Evolutionary conservation across 1,140 invertebrate species (phyloP).

Genomic region (Ptiloglossa arizonensis): DNA sequence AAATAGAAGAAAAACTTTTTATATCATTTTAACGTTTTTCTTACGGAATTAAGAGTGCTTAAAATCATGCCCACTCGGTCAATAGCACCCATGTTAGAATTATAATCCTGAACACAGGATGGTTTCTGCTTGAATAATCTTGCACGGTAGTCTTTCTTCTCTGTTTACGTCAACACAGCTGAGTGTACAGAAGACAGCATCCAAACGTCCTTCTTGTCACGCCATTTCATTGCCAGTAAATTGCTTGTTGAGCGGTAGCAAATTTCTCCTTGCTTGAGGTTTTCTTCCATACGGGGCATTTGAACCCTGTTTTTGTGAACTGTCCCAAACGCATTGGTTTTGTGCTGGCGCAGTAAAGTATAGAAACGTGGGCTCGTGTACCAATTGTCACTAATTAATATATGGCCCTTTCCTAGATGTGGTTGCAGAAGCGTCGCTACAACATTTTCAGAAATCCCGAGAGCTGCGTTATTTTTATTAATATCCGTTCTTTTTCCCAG

Average conservation of each 20-base stretch:
- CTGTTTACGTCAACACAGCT: conserved; percentile 33
- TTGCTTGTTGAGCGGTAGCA: background rate
- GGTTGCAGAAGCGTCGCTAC: background rate
- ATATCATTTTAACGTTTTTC: too few relatives aligned
- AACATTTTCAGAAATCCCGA: background rate
- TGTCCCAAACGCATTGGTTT: conserved; percentile 32
- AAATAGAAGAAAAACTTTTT: too few relatives aligned
- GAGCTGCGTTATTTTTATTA: background rate
- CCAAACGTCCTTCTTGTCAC: conserved; percentile 36
- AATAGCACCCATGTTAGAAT: conserved; percentile 21
- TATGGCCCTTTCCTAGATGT: conserved; percentile 19
- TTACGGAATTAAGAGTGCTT: conserved; percentile 1
- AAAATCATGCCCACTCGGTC: conserved; percentile 1
- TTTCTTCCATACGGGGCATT: conserved; percentile 25
- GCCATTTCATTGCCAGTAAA: conserved; percentile 22
- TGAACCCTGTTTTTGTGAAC: conserved; percentile 11
- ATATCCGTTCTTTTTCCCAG: background rate
- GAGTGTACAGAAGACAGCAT: too few relatives aligned
- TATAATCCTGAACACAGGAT: conserved; percentile 7
- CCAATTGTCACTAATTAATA: conserved; percentile 30
- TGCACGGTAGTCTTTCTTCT: conserved; percentile 7
- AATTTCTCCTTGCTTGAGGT: conserved; percentile 1
- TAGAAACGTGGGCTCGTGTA: conserved; percentile 27
- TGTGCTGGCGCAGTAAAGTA: conserved; percentile 20
- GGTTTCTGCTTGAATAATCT: conserved; percentile 60